phyloP scores from a whole-genome alignment of 2,113 vertebrate species.

The Salvelinus sp. region DNA sequence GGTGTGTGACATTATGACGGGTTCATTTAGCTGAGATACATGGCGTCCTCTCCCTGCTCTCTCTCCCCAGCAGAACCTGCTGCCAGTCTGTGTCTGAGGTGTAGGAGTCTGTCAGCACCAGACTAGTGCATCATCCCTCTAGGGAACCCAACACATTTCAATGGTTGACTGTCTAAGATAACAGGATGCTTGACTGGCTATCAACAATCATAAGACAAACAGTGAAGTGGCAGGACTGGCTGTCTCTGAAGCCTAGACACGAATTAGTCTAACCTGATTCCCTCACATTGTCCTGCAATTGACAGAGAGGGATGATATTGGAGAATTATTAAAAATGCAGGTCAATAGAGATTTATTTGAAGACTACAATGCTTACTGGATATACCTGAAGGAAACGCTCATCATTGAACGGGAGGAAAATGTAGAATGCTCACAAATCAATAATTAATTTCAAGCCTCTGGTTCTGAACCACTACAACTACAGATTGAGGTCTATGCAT shows the following conservation, averaged over 20 bases:
- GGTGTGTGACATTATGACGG: not conserved
- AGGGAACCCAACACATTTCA: not conserved
- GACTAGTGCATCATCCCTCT: not conserved
- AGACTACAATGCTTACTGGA: constrained; percentile 8
- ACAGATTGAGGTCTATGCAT: constrained; percentile 46
- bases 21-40: constrained; percentile 29
- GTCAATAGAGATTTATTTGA: constrained; percentile 66
- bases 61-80: constrained; percentile 61
- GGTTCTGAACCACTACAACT: constrained; percentile 43
- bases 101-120: constrained; percentile 15
- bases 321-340: constrained; percentile 55
- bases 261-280: constrained; percentile 8
- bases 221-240: not conserved
- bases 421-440: constrained; percentile 54
- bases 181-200: not conserved
- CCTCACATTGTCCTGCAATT: constrained; percentile 30
- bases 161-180: not conserved
- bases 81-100: constrained; percentile 40
- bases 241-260: constrained; percentile 13
- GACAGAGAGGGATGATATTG: constrained; percentile 42
- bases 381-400: constrained; percentile 29
- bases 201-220: not conserved
- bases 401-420: constrained; percentile 50
- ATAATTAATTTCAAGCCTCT: constrained; percentile 66
- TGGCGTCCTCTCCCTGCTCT: constrained; percentile 57